These are phyloP conservation scores for Esox niger DNA, from an alignment of 2,113 vertebrate species.

Conservation along the genomic window DNA sequence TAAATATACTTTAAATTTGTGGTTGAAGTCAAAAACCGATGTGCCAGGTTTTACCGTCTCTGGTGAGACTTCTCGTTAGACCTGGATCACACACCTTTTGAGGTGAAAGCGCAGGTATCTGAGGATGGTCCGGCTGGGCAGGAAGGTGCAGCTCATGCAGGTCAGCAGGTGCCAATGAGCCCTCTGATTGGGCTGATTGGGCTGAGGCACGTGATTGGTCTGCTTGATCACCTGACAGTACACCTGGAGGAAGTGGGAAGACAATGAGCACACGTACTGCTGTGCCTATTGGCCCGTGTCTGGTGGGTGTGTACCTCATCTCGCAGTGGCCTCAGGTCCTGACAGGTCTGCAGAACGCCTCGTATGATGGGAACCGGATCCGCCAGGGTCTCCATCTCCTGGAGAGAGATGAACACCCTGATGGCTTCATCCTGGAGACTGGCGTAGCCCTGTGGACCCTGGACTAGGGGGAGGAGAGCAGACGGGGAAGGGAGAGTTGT, in stretches of 20 bases:
- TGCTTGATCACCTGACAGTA: constrained; percentile 95
- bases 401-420: constrained; percentile 90
- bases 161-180: constrained; percentile 90
- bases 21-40: no score
- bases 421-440: constrained; percentile 91
- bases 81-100: constrained; percentile 76
- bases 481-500: background rate
- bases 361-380: constrained; percentile 91
- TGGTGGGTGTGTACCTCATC: constrained; percentile 71
- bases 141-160: constrained; percentile 90
- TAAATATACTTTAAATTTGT: no score
- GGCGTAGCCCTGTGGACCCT: constrained; percentile 86
- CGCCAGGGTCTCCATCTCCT: constrained; percentile 87
- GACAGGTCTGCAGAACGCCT: constrained; percentile 91
- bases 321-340: constrained; percentile 85
- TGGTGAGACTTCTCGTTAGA: no score
- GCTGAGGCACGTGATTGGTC: constrained; percentile 90
- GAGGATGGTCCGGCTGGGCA: constrained; percentile 85
- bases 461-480: constrained; percentile 63
- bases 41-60: no score
- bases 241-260: constrained; percentile 56
- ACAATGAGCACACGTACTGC: no score
- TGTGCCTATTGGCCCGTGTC: no score
- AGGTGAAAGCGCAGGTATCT: constrained; percentile 91
- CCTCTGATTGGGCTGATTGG: constrained; percentile 78